These are phyloP conservation scores for Gambelia wislizenii DNA, from an alignment of 2,797 vertebrate genomes.

Conservation along the genomic window DNA sequence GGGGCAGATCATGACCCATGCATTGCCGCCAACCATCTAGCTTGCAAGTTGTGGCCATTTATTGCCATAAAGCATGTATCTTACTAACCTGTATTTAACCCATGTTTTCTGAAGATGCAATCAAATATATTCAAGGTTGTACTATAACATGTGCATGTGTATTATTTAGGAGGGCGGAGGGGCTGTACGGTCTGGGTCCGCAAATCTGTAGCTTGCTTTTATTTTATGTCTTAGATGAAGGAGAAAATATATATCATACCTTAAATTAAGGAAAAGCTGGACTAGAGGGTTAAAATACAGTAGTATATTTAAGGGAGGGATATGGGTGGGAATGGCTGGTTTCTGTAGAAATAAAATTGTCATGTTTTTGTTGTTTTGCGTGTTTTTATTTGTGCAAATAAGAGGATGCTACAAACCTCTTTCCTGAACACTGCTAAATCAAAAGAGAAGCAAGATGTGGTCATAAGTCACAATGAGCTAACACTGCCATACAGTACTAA, in stretches of 20 bases:
- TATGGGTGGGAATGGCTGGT: background rate
- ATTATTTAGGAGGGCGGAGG: too few species aligned
- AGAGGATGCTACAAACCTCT: background rate
- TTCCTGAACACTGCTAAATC: background rate
- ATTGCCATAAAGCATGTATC: too few species aligned
- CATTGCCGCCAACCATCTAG: too few species aligned
- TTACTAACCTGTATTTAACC: too few species aligned
- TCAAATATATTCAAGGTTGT: too few species aligned
- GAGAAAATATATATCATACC: background rate
- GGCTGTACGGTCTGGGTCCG: too few species aligned
- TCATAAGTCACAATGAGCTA: background rate
- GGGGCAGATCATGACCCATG: too few species aligned
- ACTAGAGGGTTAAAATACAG: background rate
- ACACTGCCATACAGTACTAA: background rate
- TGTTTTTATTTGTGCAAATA: background rate
- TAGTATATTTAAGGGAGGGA: background rate
- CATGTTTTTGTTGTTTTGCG: background rate
- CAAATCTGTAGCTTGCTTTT: background rate
- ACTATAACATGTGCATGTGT: too few species aligned
- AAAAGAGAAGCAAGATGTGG: background rate
- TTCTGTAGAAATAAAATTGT: background rate
- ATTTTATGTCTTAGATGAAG: background rate
- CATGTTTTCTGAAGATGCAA: too few species aligned
- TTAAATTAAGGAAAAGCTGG: background rate
- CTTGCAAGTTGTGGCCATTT: too few species aligned